These are phyloP conservation scores for Procambarus virginalis DNA, from an alignment of 1,140 invertebrate species.

Conservation along the genomic window DNA sequence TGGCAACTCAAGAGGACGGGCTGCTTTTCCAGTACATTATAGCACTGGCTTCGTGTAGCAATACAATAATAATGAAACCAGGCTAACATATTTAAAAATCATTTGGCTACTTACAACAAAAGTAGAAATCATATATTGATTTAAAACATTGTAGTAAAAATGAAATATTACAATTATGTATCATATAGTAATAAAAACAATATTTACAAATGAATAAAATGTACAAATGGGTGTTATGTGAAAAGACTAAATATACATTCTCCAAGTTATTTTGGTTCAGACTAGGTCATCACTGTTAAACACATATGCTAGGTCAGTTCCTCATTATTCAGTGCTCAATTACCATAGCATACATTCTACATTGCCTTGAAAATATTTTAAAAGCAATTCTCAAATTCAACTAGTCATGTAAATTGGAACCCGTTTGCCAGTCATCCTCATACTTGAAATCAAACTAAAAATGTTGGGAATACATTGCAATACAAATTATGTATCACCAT, in stretches of 20 bases:
- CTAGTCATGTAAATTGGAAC: too few relatives aligned
- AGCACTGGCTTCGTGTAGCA: background rate
- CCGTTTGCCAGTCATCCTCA: too few relatives aligned
- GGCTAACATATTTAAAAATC: background rate
- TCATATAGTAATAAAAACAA: conserved; percentile 1
- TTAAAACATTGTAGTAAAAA: background rate
- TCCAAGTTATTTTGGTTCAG: conserved; percentile 50
- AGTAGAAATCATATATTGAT: background rate
- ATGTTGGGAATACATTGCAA: too few relatives aligned
- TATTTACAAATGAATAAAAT: conserved; percentile 53
- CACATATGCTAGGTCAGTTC: conserved; percentile 3
- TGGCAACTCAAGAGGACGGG: too few relatives aligned
- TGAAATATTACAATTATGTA: conserved; percentile 27
- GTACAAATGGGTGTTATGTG: conserved; percentile 36
- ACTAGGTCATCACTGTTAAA: conserved; percentile 60
- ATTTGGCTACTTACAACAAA: background rate
- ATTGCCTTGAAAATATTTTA: too few relatives aligned
- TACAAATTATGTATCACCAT: too few relatives aligned
- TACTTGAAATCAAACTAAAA: too few relatives aligned
- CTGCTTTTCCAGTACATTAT: background rate
- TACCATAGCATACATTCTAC: too few relatives aligned
- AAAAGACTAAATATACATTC: conserved; percentile 45
- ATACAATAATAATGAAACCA: background rate
- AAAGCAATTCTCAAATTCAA: too few relatives aligned
- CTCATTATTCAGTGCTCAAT: conserved; percentile 1